Evolutionary conservation across 1,140 invertebrate genomes (phyloP).

Genomic region (Drosophila miranda): DNA sequence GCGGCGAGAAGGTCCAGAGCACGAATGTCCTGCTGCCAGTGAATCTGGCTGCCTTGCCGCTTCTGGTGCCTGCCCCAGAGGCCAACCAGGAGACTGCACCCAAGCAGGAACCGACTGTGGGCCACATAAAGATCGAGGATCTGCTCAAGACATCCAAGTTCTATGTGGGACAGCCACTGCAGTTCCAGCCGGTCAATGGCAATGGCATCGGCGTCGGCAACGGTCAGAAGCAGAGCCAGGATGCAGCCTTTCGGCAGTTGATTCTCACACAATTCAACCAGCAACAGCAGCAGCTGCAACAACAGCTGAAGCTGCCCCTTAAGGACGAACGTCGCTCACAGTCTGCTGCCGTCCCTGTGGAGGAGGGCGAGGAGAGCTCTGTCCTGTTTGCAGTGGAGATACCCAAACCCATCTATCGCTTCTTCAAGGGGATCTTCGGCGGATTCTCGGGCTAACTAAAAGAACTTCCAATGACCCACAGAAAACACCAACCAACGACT

Average conservation of each 20-base stretch:
- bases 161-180: conserved; percentile 27
- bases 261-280: conserved; percentile 19
- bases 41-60: conserved; percentile 36
- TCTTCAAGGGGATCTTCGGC: conserved; percentile 62
- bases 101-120: background rate
- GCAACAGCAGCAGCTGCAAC: conserved; percentile 21
- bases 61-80: conserved; percentile 31
- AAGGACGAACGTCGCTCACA: conserved; percentile 35
- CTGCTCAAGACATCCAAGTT: conserved; percentile 30
- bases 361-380: conserved; percentile 44
- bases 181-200: conserved; percentile 15
- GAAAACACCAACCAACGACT: conserved; percentile 7
- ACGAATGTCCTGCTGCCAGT: conserved; percentile 25
- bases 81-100: background rate
- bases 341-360: conserved; percentile 5
- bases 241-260: conserved; percentile 28
- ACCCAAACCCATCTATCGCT: conserved; percentile 66
- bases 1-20: conserved; percentile 9
- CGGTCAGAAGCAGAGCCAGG: conserved; percentile 21
- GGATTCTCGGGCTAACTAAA: conserved; percentile 49
- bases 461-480: background rate
- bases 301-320: conserved; percentile 21
- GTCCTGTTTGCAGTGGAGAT: conserved; percentile 68
- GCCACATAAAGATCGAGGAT: conserved; percentile 26
- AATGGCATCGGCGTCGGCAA: conserved; percentile 1